Base-by-base conservation (phyloP, 2,888 invertebrate genomes). In the Drosophila putrida region DNA sequence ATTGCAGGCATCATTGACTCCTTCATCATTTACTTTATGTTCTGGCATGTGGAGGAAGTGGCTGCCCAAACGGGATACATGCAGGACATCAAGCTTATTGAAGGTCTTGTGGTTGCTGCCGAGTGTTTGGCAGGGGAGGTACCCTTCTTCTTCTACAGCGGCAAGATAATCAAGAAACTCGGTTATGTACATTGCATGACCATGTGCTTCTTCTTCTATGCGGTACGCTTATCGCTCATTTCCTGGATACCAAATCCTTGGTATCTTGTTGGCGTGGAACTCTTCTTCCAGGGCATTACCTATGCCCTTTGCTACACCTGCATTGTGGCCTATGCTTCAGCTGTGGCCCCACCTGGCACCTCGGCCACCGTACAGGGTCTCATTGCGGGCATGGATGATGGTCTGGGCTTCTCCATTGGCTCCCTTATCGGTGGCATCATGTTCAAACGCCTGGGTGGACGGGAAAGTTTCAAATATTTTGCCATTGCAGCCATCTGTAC, bases 311-410 rank as follows among this genome's bases (percentile, higher is more conserved):
- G 96, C 81, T 97, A 97, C 90, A 95, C 96, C 0, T 95, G 96
- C 0, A 96, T 97, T 70, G 97, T 97, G 15, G 95, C 94, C 0
- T 95, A 95, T 80, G 95, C 95, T 2, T 95, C 95, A 0, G 93
- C 93, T 0, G 94, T 95, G 4, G 94, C 95, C 0, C 95, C 95
- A 0, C 94, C 94, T 0, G 96, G 97, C 0, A 95, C 96, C 63
- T 96, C 96, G 4, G 97, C 97, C 6, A 97, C 97, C 0, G 95
- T 97, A 64, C 97, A 97, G 90, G 97, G 97, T 0, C 94, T 97
- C 31, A 96, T 96, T 38, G 96, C 97, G 0, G 97, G 97, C n/a
- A 95, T 97, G 95, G 97, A 97, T 89, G 97, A 97, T 88, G 97
- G 97, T 0, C 93, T 97, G 31, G 96, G 96, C 11, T 96, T 95